These are phyloP conservation scores for Passer domesticus DNA, from an alignment of 2,113 vertebrate genomes.

Conservation along the genomic window DNA sequence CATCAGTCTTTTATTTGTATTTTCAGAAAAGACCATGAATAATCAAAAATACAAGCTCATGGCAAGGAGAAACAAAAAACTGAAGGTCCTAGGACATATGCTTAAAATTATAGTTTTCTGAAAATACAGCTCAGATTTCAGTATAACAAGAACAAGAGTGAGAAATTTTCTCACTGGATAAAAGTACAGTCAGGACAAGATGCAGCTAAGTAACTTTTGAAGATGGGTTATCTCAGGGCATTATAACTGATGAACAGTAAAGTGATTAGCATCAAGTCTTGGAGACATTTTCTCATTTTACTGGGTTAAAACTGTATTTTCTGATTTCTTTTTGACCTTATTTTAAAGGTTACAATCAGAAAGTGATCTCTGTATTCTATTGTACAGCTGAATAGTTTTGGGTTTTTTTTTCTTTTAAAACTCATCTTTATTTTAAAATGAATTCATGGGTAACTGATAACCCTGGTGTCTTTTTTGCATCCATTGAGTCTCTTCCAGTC, in stretches of 20 bases:
- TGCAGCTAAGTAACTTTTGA: background rate
- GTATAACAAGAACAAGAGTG: background rate
- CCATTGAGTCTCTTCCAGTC: background rate
- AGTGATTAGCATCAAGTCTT: background rate
- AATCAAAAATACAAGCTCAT: background rate
- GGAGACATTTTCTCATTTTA: background rate
- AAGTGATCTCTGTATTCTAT: background rate
- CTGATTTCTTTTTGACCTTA: background rate
- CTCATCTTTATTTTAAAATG: background rate
- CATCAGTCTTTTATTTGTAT: background rate
- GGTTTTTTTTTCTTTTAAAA: background rate
- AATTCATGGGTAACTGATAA: background rate
- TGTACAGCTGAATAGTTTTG: background rate
- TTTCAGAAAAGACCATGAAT: background rate
- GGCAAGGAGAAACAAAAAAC: background rate
- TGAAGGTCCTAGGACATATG: background rate
- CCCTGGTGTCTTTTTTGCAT: background rate
- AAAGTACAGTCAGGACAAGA: background rate
- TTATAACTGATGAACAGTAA: background rate
- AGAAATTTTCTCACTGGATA: background rate
- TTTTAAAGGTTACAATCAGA: background rate
- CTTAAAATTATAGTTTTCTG: background rate
- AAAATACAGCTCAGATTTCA: background rate
- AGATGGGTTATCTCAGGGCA: background rate
- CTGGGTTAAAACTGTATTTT: background rate